Evolutionary conservation across 2,113 vertebrate genomes (phyloP), one percentile per base, ranked within the genome.

Genomic region (Promerops cafer): DNA sequence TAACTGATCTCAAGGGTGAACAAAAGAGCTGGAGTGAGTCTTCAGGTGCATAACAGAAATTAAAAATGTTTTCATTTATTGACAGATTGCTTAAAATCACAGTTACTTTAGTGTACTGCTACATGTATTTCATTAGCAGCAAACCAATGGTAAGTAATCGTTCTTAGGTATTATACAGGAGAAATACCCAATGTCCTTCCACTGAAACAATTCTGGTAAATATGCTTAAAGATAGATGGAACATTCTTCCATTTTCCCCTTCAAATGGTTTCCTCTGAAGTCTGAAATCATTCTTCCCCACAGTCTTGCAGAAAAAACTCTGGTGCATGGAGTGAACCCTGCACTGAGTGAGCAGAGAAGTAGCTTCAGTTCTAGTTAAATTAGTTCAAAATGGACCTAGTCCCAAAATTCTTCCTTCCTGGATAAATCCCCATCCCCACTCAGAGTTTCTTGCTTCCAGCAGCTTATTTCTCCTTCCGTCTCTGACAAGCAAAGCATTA

Each of bases 401-500:
- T 66, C 44, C 39, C 49, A 11, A 35, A 83, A 76, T 57, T 74
- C n/a, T 71, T 71, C 20, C 53, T 84, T 77, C 26, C 31, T 91
- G 57, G n/a, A 45, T 84, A 76, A 95, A 85, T 42, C 27, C n/a
- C 13, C 20, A 37, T 87, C 19, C 44, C 20, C 11, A 27, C 13
- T 82, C 22, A 68, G 50, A 57, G 13, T 65, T 84, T 72, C 74
- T 78, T 86, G 22, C 42, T 93, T 52, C 65, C 61, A 89, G 61
- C 31, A 82, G 44, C 70, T 80, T 18, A 57, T 44, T 88, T 88
- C 37, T 92, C 44, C 39, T 78, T 95, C 64, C 4, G 6, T 71
- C 44, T 93, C 40, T 53, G 87, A 91, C 53, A 84, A 75, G 28
- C 16, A 93, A 84, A 87, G 27, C 74, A 84, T 87, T 94, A 87